Base-by-base conservation (phyloP, 1,140 invertebrate genomes). In the Atta texana region DNA sequence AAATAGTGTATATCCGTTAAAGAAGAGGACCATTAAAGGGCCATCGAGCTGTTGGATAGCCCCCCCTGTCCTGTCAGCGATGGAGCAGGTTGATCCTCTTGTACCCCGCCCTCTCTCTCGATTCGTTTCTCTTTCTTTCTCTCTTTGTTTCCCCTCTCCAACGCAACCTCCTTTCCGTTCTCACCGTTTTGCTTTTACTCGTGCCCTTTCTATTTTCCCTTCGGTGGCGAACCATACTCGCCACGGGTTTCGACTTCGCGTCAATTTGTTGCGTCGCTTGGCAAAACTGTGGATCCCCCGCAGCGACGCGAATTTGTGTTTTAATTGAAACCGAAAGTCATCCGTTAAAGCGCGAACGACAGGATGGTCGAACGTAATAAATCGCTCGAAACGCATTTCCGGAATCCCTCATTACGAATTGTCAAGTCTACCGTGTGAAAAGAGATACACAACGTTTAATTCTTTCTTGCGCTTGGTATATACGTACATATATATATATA, bases 21-120 rank as follows among this genome's bases (percentile, higher is more conserved):
- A 88, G 88, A 84, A 89, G 82, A 81, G 89, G 61, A 61, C 72
- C 90, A 91, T 91, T 91, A 91, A 91, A 88, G 88, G 85, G 63
- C 88, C 85, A 88, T 61, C 86, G 61, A 86, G 88, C 78, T 75
- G 84, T 89, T 86, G 63, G 88, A 86, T 76, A 61, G 57, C 74
- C 72, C 68, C 71, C 71, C 18, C 80, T 80, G 86, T 90, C 57
- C 77, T 85, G 88, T 90, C 89, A 75, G 57, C 89, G 44, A n/a
- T 85, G 72, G 24, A 59, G 64, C 89, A 88, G 86, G 66, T 76
- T 88, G 66, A 51, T 31, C 55, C 82, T 91, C 84, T 63, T 39
- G 53, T 39, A 39, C 28, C 49, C n/a, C 77, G 49, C 77, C 6
- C 63, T n/a, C 21, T 81, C 57, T 55, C 44, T 69, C 12, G 28